phyloP scores from a whole-genome alignment of 2,888 invertebrate genomes.

The Fragum whitleyi region DNA sequence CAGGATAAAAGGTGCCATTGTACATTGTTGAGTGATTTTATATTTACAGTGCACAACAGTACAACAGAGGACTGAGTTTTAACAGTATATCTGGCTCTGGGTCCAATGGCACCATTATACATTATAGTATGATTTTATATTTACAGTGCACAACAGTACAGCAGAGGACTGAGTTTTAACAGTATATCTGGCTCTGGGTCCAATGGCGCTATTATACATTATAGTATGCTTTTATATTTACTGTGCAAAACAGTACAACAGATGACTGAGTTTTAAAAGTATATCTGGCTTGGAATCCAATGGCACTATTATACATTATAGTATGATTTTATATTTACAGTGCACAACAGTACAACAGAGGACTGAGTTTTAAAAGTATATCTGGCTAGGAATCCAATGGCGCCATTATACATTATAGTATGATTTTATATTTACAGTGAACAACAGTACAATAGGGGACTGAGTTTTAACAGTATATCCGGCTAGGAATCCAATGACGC shows the following conservation, averaged over 20 bases:
- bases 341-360: constrained; percentile 69
- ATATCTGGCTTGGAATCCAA: constrained; percentile 83
- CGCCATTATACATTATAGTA: constrained; percentile 79
- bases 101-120: constrained; percentile 83
- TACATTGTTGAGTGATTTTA: no score
- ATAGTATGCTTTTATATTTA: no score
- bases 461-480: constrained; percentile 83
- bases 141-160: constrained; percentile 53
- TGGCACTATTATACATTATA: constrained; percentile 81
- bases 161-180: constrained; percentile 81
- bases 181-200: constrained; percentile 83
- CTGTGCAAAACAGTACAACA: constrained; percentile 60
- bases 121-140: constrained; percentile 76
- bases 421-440: no score
- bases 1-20: no score
- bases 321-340: no score
- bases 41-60: constrained; percentile 27
- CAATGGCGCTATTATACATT: constrained; percentile 82
- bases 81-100: constrained; percentile 82
- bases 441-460: constrained; percentile 69
- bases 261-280: constrained; percentile 83
- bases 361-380: constrained; percentile 83
- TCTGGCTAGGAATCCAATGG: constrained; percentile 83
- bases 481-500: constrained; percentile 83
- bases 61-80: constrained; percentile 82